Evolutionary conservation across 2,113 vertebrate genomes (phyloP).

Genomic region (Rhodinocichla rosea): DNA sequence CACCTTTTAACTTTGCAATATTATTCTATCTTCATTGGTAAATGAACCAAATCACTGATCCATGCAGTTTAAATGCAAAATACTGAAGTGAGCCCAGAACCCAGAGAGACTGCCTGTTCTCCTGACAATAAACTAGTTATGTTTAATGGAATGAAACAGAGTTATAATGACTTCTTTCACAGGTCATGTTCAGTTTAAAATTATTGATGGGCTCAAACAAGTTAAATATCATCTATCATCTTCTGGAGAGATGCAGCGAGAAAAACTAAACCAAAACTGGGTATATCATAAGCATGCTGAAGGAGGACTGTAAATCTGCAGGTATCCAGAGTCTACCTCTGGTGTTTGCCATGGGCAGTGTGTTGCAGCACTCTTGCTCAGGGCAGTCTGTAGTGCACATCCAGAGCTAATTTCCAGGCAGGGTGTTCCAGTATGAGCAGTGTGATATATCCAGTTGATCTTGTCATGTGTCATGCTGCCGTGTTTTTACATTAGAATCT

Average conservation of each 20-base stretch:
- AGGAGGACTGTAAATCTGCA: not conserved
- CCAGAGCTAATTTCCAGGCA: not conserved
- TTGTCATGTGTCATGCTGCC: slow-evolving; percentile 1
- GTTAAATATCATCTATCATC: slow-evolving; percentile 69
- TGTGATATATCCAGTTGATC: not conserved
- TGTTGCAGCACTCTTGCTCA: not conserved
- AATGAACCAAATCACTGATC: slow-evolving; percentile 79
- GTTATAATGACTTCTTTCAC: slow-evolving; percentile 80
- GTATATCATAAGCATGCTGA: not conserved
- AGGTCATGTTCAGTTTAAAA: slow-evolving; percentile 80
- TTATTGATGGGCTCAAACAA: slow-evolving; percentile 71
- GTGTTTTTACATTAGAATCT: slow-evolving; percentile 49
- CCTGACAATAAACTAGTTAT: slow-evolving; percentile 79
- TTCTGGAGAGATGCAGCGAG: slow-evolving; percentile 22
- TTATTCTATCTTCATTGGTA: slow-evolving; percentile 79
- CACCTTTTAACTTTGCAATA: slow-evolving; percentile 76
- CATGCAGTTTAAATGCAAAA: slow-evolving; percentile 76
- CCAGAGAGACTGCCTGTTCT: slow-evolving; percentile 72
- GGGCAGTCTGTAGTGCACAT: not conserved
- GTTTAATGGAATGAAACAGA: slow-evolving; percentile 82
- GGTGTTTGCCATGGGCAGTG: not conserved
- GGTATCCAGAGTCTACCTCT: not conserved
- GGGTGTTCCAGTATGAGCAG: not conserved
- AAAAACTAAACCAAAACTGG: not conserved
- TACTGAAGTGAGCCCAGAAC: slow-evolving; percentile 73